Evolutionary conservation across 64 coral and sea anemone species (phyloP).

Genomic region (Montipora capricornis): DNA sequence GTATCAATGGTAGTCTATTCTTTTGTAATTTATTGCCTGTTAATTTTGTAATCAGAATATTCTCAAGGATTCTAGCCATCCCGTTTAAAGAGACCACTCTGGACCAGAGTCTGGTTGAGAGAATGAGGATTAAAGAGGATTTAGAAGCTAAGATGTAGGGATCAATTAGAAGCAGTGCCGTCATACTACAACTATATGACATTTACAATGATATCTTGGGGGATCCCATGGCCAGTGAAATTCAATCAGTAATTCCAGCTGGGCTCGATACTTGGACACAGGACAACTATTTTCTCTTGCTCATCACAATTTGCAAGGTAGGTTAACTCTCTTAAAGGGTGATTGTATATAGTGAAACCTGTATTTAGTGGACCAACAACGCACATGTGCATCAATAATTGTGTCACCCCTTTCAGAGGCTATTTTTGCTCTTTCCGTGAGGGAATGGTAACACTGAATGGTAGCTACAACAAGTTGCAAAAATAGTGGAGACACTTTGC

Average conservation of each 20-base stretch:
- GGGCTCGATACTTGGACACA: neutral
- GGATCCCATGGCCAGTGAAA: neutral
- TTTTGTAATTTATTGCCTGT: neutral
- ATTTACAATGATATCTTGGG: neutral
- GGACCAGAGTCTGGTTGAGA: neutral
- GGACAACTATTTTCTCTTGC: neutral
- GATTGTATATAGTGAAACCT: too few species aligned
- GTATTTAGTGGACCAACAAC: neutral
- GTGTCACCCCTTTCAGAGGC: too few species aligned
- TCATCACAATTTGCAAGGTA: neutral
- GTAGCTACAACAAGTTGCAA: too few species aligned
- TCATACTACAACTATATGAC: neutral
- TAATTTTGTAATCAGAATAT: neutral
- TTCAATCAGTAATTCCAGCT: neutral
- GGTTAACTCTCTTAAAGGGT: neutral
- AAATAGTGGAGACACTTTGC: too few species aligned
- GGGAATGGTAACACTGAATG: too few species aligned
- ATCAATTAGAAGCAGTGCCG: neutral
- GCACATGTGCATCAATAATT: too few species aligned
- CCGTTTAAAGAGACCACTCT: neutral
- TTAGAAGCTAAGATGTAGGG: neutral
- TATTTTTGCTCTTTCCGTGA: too few species aligned
- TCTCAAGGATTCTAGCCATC: neutral
- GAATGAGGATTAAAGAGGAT: neutral
- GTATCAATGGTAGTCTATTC: neutral